These are phyloP conservation scores for Ctenodactylus gundi DNA, from an alignment of 2,113 vertebrate genomes.

Conservation along the genomic window DNA sequence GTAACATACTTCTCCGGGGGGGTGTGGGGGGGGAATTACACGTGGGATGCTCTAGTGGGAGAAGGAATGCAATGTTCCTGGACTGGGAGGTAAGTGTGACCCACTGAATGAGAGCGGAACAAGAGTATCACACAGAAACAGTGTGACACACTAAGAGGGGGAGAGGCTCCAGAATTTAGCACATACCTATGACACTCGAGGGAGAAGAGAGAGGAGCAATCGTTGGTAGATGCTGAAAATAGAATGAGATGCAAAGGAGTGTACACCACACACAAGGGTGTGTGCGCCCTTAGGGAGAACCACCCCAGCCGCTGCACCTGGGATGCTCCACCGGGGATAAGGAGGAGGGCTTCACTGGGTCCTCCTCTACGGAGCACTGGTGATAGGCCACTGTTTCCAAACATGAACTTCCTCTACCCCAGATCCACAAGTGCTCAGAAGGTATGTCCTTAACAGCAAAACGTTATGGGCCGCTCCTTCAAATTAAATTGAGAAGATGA, in stretches of 20 bases:
- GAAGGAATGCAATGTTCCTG: neutral
- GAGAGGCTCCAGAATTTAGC: neutral
- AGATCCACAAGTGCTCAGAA: neutral
- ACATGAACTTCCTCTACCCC: neutral
- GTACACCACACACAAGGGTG: accelerated
- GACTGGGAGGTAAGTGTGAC: neutral
- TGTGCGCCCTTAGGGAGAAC: neutral
- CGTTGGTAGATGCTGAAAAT: neutral
- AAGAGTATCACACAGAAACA: neutral
- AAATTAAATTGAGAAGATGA: neutral
- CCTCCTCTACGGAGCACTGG: neutral
- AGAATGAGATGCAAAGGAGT: neutral
- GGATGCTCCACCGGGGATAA: neutral
- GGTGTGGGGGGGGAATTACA: neutral
- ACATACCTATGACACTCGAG: too few species aligned
- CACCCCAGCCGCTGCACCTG: neutral
- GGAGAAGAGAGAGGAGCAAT: neutral
- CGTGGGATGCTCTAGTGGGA: neutral
- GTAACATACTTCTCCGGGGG: neutral
- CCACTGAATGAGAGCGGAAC: neutral
- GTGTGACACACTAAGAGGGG: neutral
- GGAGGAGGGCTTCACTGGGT: neutral
- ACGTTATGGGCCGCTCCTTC: neutral
- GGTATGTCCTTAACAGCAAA: neutral
- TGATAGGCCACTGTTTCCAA: neutral